phyloP scores from a whole-genome alignment of 2,888 invertebrate genomes.

The Hirtodrosophila duncani region DNA sequence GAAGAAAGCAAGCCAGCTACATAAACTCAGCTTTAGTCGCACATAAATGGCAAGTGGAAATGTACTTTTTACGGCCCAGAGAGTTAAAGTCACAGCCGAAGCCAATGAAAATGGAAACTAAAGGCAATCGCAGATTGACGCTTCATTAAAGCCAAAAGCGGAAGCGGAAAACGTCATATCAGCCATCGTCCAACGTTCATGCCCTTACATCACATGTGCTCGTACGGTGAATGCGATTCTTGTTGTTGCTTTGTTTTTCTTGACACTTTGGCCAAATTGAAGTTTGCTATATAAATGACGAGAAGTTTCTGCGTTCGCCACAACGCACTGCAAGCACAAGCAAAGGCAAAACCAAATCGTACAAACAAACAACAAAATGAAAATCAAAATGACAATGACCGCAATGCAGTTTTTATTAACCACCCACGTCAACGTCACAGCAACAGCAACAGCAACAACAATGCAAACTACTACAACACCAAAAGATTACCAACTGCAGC shows the following conservation, averaged over 20 bases:
- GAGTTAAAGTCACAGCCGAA: constrained; percentile 25
- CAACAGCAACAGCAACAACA: constrained; percentile 27
- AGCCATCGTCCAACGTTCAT: too few species aligned
- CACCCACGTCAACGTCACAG: constrained; percentile 28
- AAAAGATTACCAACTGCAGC: constrained; percentile 20
- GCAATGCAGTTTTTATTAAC: constrained; percentile 57
- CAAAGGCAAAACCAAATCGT: too few species aligned
- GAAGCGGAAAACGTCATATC: constrained; percentile 47
- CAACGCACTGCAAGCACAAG: constrained; percentile 43
- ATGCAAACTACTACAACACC: constrained; percentile 19
- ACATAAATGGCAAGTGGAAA: constrained; percentile 45
- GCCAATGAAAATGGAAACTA: constrained; percentile 32
- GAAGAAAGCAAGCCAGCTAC: constrained; percentile 9
- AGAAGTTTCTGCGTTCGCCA: constrained; percentile 49
- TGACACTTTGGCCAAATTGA: constrained; percentile 41
- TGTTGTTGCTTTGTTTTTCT: constrained; percentile 36
- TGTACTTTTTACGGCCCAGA: constrained; percentile 62
- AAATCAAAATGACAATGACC: constrained; percentile 71
- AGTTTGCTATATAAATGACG: constrained; percentile 66
- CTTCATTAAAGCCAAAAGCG: constrained; percentile 63
- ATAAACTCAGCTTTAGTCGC: constrained; percentile 9
- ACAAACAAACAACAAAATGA: too few species aligned
- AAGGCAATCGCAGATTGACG: constrained; percentile 50
- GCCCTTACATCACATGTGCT: constrained; percentile 8
- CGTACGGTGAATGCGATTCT: constrained; percentile 3